phyloP scores from a whole-genome alignment of 2,888 invertebrate species.

The Phlogophora meticulosa region DNA sequence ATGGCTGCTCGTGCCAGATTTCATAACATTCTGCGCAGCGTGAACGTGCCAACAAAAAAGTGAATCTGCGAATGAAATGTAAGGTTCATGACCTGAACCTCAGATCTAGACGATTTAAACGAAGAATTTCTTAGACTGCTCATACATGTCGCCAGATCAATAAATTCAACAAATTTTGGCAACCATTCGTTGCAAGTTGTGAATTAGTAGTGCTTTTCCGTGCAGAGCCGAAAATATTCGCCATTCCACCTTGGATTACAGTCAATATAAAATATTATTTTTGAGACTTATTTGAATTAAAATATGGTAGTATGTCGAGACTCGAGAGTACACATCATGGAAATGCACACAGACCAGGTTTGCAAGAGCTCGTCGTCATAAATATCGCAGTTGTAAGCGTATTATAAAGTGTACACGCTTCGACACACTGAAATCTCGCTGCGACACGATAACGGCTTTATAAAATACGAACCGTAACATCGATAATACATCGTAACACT shows the following conservation, averaged over 20 bases:
- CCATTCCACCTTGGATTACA: neutral
- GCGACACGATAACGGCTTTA: constrained; percentile 48
- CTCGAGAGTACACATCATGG: neutral
- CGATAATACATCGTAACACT: constrained; percentile 51
- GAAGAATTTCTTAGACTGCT: constrained; percentile 10
- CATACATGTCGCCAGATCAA: constrained; percentile 11
- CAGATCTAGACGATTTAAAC: neutral
- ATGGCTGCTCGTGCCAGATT: constrained; percentile 20
- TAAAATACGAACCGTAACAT: constrained; percentile 47
- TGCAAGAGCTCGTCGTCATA: constrained; percentile 8
- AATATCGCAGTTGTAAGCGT: constrained; percentile 5
- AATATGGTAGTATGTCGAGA: neutral
- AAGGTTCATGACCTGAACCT: constrained; percentile 51
- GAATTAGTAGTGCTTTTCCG: neutral
- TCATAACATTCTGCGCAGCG: constrained; percentile 6
- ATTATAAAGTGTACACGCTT: constrained; percentile 19
- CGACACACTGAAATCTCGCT: constrained; percentile 38
- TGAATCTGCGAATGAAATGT: constrained; percentile 17
- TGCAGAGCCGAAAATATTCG: constrained; percentile 8
- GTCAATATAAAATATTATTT: too few relatives aligned
- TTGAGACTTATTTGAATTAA: too few relatives aligned
- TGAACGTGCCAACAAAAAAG: constrained; percentile 46
- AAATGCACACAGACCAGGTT: neutral
- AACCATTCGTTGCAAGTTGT: constrained; percentile 11
- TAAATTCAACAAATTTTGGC: constrained; percentile 34